Evolutionary conservation across 2,113 vertebrate species (phyloP), one percentile per base, ranked within the genome.

Genomic region (Electrona antarctica): DNA sequence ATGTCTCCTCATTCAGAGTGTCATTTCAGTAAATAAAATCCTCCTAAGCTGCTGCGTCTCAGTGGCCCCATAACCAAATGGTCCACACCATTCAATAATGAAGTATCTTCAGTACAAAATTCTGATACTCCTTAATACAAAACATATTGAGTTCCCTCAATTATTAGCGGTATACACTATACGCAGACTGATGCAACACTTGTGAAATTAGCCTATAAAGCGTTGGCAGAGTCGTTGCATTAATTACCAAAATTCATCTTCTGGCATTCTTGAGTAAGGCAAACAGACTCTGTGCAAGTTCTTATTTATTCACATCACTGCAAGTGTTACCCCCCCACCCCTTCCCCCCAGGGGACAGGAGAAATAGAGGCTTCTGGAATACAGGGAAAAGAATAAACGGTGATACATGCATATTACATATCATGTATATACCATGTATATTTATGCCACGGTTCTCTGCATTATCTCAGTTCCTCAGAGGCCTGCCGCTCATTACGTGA

Each of bases 171-270:
- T 13, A 54, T 54, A n/a, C 51, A 13, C 3, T 45, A 45, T 29
- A 7, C 7, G 33, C 13, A 47, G 60, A 9, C 47, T 62, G 60
- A 62, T 62, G 60, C 60, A 62, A 62, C n/a, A n/a, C 41, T n/a
- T 13, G 51, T 13, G 51, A 54, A 54, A 54, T 54, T 13, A 54
- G 51, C n/a, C 51, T 54, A n/a, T n/a, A n/a, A 41, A 41, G 33
- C 33, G 33, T 41, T 41, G 33, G 33, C 33, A 6, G 49, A 6
- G 49, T 41, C 7, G 49, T 10, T 10, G 49, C 51, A 54, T 54
- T 54, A 13, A 54, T 12, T 54, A 6, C 51, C 51, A 50, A 54
- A n/a, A 10, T 54, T 13, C 13, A 13, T 54, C 13, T 54, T 54
- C 10, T 54, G 49, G 49, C 11, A 13, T 13, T n/a, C 12, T n/a